phyloP scores from a whole-genome alignment of 2,797 vertebrate genomes.

The Columba guinea region DNA sequence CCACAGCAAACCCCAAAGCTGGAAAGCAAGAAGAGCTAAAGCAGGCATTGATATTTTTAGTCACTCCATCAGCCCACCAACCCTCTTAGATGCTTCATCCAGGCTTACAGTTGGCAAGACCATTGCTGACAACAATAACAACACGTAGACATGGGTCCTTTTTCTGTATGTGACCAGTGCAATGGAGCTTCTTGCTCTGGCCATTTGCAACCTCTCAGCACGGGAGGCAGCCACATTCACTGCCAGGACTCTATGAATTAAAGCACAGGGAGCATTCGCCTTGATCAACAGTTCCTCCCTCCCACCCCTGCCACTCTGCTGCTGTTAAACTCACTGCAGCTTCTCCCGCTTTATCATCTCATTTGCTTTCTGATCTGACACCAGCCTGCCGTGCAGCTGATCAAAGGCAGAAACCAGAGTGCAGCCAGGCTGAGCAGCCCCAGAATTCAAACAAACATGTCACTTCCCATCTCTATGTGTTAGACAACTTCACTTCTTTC shows the following conservation, averaged over 20 bases:
- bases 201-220: background rate
- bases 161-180: background rate
- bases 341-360: conserved; percentile 69
- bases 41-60: conserved; percentile 1
- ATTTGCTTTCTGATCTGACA: conserved; percentile 76
- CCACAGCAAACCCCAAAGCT: conserved; percentile 2
- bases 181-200: background rate
- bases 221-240: background rate
- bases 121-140: background rate
- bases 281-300: background rate
- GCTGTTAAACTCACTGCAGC: conserved; percentile 17
- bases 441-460: conserved; percentile 61
- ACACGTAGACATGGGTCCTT: background rate
- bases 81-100: background rate
- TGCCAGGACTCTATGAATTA: background rate
- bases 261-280: background rate
- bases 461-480: conserved; percentile 50
- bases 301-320: background rate
- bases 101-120: background rate
- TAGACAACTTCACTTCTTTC: conserved; percentile 34
- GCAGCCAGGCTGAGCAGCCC: conserved; percentile 39
- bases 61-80: background rate
- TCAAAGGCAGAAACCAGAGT: conserved; percentile 70
- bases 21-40: background rate
- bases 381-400: conserved; percentile 70